Evolutionary conservation across 2,888 invertebrate genomes (phyloP).

Genomic region (Apodemia zela): DNA sequence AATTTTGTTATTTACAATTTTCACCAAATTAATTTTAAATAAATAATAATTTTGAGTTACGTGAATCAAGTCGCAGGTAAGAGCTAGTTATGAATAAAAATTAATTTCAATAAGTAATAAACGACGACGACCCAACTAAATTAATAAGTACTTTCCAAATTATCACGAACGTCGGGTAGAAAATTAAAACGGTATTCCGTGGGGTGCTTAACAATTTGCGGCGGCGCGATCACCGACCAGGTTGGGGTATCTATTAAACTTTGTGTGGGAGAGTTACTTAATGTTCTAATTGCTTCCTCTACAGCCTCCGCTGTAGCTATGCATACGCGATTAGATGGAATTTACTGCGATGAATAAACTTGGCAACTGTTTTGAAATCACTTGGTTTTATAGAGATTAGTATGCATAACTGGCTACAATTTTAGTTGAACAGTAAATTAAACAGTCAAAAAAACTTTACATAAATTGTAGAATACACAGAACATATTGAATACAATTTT

Average conservation of each 20-base stretch:
- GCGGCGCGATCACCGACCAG: conserved; percentile 12
- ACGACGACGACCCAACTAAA: background rate
- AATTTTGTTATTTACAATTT: too few species aligned
- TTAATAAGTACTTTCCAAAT: conserved; percentile 13
- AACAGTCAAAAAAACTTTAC: too few species aligned
- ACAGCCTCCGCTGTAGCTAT: background rate
- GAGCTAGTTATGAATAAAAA: too few species aligned
- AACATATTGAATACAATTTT: too few species aligned
- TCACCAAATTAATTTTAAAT: too few species aligned
- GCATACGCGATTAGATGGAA: conserved; percentile 5
- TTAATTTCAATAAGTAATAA: background rate
- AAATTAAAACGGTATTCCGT: conserved; percentile 16
- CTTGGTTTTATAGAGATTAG: background rate
- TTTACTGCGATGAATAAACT: background rate
- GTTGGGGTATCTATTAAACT: conserved; percentile 17
- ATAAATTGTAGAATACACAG: too few species aligned
- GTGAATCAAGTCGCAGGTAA: too few species aligned
- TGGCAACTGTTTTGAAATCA: conserved; percentile 4
- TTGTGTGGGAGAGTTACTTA: conserved; percentile 5
- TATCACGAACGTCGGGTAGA: background rate
- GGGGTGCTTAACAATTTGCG: conserved; percentile 14
- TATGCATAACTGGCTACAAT: too few species aligned
- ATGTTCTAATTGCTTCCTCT: conserved; percentile 12
- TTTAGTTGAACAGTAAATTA: too few species aligned
- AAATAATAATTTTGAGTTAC: too few species aligned